phyloP scores from a whole-genome alignment of 2,888 invertebrate species.

The Corythucha ciliata region DNA sequence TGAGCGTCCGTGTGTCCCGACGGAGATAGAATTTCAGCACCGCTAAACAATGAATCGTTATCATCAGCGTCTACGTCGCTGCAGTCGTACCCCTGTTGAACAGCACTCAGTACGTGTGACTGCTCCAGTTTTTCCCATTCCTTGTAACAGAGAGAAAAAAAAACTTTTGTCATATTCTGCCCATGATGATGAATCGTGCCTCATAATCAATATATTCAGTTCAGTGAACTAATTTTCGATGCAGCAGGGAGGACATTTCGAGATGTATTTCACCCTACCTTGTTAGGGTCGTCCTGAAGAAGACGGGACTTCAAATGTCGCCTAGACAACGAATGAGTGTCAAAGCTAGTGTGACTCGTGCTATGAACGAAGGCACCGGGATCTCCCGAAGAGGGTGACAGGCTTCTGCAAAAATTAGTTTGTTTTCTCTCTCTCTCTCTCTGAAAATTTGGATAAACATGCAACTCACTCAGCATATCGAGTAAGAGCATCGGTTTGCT shows the following conservation, averaged over 20 bases:
- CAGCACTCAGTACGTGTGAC: constrained; percentile 71
- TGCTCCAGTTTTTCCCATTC: constrained; percentile 97
- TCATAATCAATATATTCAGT: too few species aligned
- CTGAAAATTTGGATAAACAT: background rate
- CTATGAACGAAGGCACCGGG: constrained; percentile 55
- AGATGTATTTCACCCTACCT: constrained; percentile 98
- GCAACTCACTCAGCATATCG: constrained; percentile 39
- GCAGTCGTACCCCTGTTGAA: constrained; percentile 86
- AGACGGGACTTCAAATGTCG: constrained; percentile 46
- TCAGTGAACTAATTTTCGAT: too few species aligned
- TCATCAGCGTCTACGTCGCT: constrained; percentile 76
- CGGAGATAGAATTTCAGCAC: constrained; percentile 50
- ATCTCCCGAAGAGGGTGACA: constrained; percentile 69
- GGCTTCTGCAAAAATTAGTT: constrained; percentile 47
- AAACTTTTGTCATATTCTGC: too few species aligned
- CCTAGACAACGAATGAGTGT: constrained; percentile 61
- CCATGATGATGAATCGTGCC: too few species aligned
- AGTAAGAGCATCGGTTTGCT: constrained; percentile 83
- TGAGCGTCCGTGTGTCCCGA: constrained; percentile 79
- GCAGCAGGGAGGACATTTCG: too few species aligned
- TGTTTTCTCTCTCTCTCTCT: background rate
- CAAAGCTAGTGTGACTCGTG: constrained; percentile 68
- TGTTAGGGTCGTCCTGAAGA: constrained; percentile 53
- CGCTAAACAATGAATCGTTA: constrained; percentile 65
- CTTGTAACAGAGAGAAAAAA: too few species aligned